Base-by-base conservation (phyloP, 1,140 invertebrate genomes). In the Archegozetes longisetosus region DNA sequence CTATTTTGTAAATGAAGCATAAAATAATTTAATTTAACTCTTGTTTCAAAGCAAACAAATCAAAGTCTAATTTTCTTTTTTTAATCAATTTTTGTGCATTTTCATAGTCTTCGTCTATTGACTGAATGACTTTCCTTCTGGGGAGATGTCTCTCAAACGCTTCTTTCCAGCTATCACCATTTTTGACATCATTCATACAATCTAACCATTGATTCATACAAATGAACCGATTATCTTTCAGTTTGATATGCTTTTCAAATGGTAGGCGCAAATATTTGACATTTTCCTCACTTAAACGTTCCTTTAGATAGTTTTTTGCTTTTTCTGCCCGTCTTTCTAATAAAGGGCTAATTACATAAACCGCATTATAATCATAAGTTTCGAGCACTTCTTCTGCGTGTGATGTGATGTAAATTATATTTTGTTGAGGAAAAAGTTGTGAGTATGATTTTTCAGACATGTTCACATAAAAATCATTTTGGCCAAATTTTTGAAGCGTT, bases 291-390 rank as follows among this genome's bases (percentile, higher is more conserved):
- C 20, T 46, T 2, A 2, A 2, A 6, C 17, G 6, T 13, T 54
- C 14, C 17, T 57, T 2, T 23, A 47, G 26, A 12, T 20, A 55
- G 20, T 17, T 14, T 47, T 24, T 57, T 2, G 22, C 17, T 48
- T 48, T 57, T 2, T 47, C n/a, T 2, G 29, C 55, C 2, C 3
- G 17, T 57, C 40, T 24, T 50, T 57, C 55, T 6, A 25, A 27
- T n/a, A 47, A 57, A 50, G 55, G 55, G 24, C 48, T 57, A 20
- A 57, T 47, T 23, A 57, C 20, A 51, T 47, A 57, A 57, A 57
- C 28, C 24, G 25, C 13, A 23, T 55, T 28, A 47, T 57, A 12
- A 26, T 57, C 55, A 14, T 57, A 29, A 3, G 17, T 50, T 9
- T 12, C 20, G 6, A 57, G 24, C 17, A 26, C 29, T 48, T 52